These are phyloP conservation scores for Scaptomyza parva DNA, from an alignment of 2,888 invertebrate genomes.

Conservation along the genomic window DNA sequence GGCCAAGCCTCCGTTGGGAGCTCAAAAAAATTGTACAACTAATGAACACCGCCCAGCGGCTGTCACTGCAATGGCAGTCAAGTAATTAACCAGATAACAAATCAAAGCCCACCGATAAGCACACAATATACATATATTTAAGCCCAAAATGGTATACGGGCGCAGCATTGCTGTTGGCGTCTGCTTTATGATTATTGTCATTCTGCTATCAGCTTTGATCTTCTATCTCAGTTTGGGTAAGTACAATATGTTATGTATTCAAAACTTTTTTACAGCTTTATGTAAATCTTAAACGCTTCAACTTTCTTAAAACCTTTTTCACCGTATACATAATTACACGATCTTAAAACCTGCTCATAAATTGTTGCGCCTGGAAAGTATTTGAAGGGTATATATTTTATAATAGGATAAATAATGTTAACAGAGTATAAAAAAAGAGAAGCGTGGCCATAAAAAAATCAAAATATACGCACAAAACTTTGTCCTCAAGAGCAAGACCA, in stretches of 20 bases:
- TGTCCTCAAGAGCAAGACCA: slow-evolving; percentile 47
- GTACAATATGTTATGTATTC: slow-evolving; percentile 29
- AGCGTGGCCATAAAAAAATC: slow-evolving; percentile 42
- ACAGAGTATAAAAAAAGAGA: slow-evolving; percentile 13
- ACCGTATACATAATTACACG: neutral
- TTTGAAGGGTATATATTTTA: slow-evolving; percentile 65
- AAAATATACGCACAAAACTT: slow-evolving; percentile 46
- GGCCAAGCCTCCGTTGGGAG: slow-evolving; percentile 20
- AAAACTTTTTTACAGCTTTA: too few relatives aligned
- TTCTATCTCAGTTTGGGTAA: slow-evolving; percentile 84
- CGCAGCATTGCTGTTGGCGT: slow-evolving; percentile 83
- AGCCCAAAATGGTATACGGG: slow-evolving; percentile 81
- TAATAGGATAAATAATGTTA: slow-evolving; percentile 50
- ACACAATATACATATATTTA: slow-evolving; percentile 14
- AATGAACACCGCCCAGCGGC: slow-evolving; percentile 64
- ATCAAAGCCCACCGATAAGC: slow-evolving; percentile 40
- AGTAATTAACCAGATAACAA: slow-evolving; percentile 55
- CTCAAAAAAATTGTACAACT: slow-evolving; percentile 28
- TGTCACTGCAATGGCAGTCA: slow-evolving; percentile 36
- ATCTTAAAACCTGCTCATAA: slow-evolving; percentile 47
- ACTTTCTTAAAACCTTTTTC: neutral
- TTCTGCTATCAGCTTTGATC: slow-evolving; percentile 81
- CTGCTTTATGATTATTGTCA: slow-evolving; percentile 78
- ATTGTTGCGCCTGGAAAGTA: slow-evolving; percentile 57
- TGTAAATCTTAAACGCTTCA: neutral